Conservation (phyloP, 2,888 invertebrate species). For the Luperina testacea region DNA sequence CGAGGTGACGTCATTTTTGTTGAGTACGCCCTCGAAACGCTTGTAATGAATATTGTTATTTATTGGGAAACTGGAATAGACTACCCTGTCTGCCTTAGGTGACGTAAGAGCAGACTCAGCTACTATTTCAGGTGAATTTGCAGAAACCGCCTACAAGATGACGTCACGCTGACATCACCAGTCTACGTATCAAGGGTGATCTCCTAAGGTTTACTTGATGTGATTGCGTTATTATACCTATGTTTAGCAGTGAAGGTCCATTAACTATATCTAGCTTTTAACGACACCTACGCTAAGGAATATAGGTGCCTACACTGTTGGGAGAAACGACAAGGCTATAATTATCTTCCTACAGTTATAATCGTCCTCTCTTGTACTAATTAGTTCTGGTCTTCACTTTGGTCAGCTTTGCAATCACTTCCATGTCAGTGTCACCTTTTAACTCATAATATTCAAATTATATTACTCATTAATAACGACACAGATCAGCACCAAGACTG, state of each 20-base stretch:
- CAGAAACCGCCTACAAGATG: constrained; percentile 11
- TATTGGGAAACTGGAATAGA: constrained; percentile 4
- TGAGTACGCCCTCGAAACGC: not conserved
- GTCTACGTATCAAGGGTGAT: not conserved
- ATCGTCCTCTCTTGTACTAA: not conserved
- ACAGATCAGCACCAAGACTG: not conserved
- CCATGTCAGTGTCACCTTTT: not conserved
- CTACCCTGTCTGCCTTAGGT: not conserved
- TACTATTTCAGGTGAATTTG: not conserved
- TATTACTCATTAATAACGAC: constrained; percentile 3
- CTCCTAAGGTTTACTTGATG: not conserved
- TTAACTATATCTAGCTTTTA: not conserved
- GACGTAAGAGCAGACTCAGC: constrained; percentile 29
- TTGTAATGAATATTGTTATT: not conserved
- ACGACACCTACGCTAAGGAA: not conserved
- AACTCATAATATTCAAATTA: constrained; percentile 3
- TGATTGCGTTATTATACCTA: not conserved
- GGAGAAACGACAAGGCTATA: not conserved
- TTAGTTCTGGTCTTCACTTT: not conserved
- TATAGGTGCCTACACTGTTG: not conserved
- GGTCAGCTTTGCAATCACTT: not conserved
- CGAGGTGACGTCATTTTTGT: constrained; percentile 28
- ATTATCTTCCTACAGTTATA: not conserved
- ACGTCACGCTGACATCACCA: constrained; percentile 36
- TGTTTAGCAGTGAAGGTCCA: constrained; percentile 9